A percentile compares a stretch with the other conserved stretches of the same genome.
phyloP scores from a whole-genome alignment of 2,113 vertebrate species.

The Aegotheles bennettii region DNA sequence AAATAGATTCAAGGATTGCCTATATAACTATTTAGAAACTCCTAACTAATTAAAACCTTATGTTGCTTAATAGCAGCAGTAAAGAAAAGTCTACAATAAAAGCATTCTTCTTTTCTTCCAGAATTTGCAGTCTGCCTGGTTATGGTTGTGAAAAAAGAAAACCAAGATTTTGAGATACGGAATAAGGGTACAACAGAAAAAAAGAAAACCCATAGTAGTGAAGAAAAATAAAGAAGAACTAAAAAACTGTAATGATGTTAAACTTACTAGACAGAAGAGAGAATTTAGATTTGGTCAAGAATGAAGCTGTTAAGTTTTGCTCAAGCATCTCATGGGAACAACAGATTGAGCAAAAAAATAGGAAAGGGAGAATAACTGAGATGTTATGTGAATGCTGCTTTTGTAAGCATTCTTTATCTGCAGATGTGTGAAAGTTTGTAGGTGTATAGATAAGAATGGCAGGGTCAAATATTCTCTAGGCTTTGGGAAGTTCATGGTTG shows the following conservation, averaged over 20 bases:
- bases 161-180: background rate
- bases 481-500: background rate
- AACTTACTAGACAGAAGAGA: background rate
- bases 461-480: accelerated
- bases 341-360: background rate
- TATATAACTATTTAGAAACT: background rate
- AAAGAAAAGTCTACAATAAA: background rate
- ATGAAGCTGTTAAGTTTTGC: background rate
- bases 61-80: background rate
- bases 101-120: background rate
- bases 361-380: background rate
- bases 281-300: background rate
- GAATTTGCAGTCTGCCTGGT: background rate
- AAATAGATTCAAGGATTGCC: background rate
- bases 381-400: background rate
- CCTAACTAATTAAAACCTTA: background rate
- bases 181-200: background rate
- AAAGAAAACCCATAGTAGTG: background rate
- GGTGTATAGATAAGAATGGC: background rate
- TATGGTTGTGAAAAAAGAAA: background rate
- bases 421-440: background rate
- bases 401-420: background rate
- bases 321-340: background rate
- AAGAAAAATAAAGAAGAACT: background rate
- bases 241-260: background rate